A percentile compares a stretch with the other conserved stretches of the same genome.
Conservation (phyloP, 1,140 invertebrate species). For the Drosophila parvula region DNA sequence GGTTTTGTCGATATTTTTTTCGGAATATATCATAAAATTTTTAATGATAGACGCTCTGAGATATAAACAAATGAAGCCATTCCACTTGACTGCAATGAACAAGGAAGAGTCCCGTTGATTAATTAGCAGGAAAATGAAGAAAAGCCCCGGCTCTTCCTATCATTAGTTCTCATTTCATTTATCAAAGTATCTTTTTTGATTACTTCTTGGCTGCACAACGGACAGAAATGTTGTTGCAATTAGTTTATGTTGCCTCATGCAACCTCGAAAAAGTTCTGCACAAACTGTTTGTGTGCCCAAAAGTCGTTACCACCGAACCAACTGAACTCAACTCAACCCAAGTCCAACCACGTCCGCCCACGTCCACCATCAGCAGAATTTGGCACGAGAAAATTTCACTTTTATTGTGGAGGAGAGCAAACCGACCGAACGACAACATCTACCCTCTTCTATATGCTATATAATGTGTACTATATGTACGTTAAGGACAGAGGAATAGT, state of each 20-base stretch:
- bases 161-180: conserved; percentile 54
- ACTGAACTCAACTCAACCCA: conserved; percentile 1
- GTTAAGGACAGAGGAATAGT: conserved; percentile 16
- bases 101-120: conserved; percentile 22
- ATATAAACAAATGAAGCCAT: conserved; percentile 31
- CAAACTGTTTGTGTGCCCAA: conserved; percentile 44
- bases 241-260: conserved; percentile 57
- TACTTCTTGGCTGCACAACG: conserved; percentile 26
- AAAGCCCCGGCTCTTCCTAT: conserved; percentile 11
- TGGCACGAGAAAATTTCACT: conserved; percentile 59
- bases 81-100: conserved; percentile 3
- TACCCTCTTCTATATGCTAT: conserved; percentile 32
- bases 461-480: conserved; percentile 7
- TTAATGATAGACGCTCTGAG: conserved; percentile 6
- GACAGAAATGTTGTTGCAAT: conserved; percentile 57
- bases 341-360: not conserved
- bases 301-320: conserved; percentile 35
- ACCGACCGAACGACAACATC: conserved; percentile 39
- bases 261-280: conserved; percentile 43
- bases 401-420: conserved; percentile 42
- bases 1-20: not conserved
- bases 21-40: not conserved
- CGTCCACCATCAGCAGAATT: conserved; percentile 33
- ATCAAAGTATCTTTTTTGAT: conserved; percentile 54
- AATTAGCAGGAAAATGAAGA: conserved; percentile 20